phyloP scores from a whole-genome alignment of 2,113 vertebrate genomes.

The Garra rufa region DNA sequence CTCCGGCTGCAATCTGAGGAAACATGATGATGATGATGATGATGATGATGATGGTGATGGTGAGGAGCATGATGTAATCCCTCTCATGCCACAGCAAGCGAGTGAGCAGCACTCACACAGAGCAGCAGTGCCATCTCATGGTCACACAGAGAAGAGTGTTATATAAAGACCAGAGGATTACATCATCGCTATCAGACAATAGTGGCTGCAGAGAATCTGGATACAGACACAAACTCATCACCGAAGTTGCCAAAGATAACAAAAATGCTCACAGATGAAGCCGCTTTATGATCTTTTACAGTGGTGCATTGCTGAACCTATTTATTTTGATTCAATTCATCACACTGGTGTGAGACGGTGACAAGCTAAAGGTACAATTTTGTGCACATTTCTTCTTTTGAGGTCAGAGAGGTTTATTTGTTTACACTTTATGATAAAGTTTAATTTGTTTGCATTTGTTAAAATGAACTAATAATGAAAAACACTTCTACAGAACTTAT shows the following conservation, averaged over 20 bases:
- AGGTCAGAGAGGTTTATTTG: not conserved
- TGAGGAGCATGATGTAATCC: constrained; percentile 56
- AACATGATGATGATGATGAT: constrained; percentile 38
- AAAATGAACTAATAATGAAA: too few species aligned
- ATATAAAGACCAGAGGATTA: constrained; percentile 55
- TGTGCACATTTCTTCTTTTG: not conserved
- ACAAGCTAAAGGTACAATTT: not conserved
- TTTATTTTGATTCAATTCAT: not conserved
- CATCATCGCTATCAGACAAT: constrained; percentile 53
- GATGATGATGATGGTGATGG: constrained; percentile 41
- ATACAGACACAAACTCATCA: not conserved
- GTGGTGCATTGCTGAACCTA: not conserved
- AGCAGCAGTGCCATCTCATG: constrained; percentile 58
- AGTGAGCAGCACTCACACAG: not conserved
- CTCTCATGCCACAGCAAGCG: constrained; percentile 39
- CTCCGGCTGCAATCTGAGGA: constrained; percentile 36
- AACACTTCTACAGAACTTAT: not conserved
- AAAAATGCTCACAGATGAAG: not conserved
- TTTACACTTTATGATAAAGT: too few species aligned
- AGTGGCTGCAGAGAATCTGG: not conserved
- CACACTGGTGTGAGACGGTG: not conserved
- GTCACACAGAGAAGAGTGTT: not conserved
- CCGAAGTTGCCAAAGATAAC: not conserved
- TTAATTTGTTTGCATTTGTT: too few species aligned
- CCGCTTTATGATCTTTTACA: not conserved